Conservation (phyloP, 2,888 invertebrate species). For the Ceramica pisi region DNA sequence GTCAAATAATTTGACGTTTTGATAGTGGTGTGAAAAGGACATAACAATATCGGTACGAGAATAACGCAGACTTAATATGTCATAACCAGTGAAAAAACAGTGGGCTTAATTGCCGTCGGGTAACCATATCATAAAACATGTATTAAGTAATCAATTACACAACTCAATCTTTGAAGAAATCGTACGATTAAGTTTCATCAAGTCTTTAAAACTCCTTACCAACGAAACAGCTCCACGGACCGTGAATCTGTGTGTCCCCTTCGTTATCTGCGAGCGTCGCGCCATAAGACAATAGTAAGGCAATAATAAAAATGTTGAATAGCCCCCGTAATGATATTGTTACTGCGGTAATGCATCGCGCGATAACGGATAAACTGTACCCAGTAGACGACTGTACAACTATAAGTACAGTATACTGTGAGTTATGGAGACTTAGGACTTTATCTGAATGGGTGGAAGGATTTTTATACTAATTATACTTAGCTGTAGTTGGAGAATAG, state of each 20-base stretch:
- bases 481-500: no score
- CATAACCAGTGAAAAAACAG: no score
- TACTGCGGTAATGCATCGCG: slow-evolving; percentile 87
- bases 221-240: slow-evolving; percentile 23
- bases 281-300: slow-evolving; percentile 91
- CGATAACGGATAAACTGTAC: slow-evolving; percentile 91
- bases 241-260: slow-evolving; percentile 69
- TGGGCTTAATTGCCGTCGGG: no score
- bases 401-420: slow-evolving; percentile 50
- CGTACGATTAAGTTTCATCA: background rate
- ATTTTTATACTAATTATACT: slow-evolving; percentile 8
- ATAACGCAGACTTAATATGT: no score
- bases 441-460: slow-evolving; percentile 37
- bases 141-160: background rate
- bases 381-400: slow-evolving; percentile 81
- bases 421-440: slow-evolving; percentile 53
- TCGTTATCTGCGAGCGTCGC: slow-evolving; percentile 86
- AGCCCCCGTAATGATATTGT: slow-evolving; percentile 90
- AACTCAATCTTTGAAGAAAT: background rate
- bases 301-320: slow-evolving; percentile 92
- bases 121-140: no score
- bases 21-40: no score
- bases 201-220: background rate
- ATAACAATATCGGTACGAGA: no score
- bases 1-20: no score